These are phyloP conservation scores for Sisyra terminalis DNA, from an alignment of 2,888 invertebrate genomes.

Conservation along the genomic window DNA sequence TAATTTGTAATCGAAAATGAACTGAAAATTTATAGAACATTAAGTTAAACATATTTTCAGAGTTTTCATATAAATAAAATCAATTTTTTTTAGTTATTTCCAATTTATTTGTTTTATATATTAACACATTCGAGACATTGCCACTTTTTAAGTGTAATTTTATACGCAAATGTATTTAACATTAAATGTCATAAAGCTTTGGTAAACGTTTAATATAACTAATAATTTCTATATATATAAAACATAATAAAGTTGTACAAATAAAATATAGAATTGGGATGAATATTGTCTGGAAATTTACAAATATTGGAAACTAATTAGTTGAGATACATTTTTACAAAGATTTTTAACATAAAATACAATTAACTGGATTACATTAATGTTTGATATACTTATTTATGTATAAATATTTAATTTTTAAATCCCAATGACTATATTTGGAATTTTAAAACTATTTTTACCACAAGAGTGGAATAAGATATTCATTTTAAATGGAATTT, in stretches of 20 bases:
- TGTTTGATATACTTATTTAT: neutral
- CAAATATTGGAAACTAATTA: no score
- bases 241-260: slow-evolving; percentile 1
- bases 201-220: slow-evolving; percentile 5
- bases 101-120: neutral
- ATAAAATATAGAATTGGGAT: neutral
- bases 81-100: neutral
- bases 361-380: neutral
- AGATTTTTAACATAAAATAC: neutral
- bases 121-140: slow-evolving; percentile 4
- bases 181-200: slow-evolving; percentile 3
- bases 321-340: neutral
- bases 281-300: no score
- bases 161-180: neutral
- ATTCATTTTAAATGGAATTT: no score
- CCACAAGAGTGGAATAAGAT: no score
- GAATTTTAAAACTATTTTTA: no score
- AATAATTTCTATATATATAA: slow-evolving; percentile 5
- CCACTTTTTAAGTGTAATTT: slow-evolving; percentile 1
- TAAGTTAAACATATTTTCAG: neutral
- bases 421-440: no score
- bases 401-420: no score
- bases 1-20: no score
- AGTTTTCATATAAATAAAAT: no score
- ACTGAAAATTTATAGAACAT: neutral